phyloP scores from a whole-genome alignment of 1,140 invertebrate species.

The Cydia strobilella region DNA sequence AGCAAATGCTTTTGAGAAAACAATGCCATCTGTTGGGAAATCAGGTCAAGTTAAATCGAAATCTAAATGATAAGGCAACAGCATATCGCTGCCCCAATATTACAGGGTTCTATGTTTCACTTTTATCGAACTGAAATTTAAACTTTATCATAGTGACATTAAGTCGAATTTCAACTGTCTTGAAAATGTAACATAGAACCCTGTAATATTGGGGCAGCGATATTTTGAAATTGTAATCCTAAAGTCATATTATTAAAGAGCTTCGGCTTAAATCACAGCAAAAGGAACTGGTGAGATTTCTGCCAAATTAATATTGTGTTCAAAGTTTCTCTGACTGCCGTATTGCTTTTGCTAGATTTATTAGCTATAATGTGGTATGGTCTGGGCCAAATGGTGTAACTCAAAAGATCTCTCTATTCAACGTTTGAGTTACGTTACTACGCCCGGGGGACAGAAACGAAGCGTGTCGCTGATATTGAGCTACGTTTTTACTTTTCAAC shows the following conservation, averaged over 20 bases:
- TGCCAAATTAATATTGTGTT: too few species aligned
- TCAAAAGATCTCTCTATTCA: conserved; percentile 8
- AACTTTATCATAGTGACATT: too few species aligned
- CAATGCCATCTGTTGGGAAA: background rate
- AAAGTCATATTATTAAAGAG: too few species aligned
- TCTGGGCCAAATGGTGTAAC: background rate
- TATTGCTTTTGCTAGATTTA: background rate
- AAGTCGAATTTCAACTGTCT: too few species aligned
- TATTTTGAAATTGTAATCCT: background rate
- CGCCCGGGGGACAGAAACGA: background rate
- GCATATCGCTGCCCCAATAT: too few species aligned
- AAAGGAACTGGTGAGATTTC: too few species aligned
- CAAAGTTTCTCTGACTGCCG: background rate
- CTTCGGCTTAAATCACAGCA: too few species aligned
- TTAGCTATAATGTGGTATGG: background rate
- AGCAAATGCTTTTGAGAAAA: background rate
- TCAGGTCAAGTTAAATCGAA: background rate
- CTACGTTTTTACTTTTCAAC: background rate
- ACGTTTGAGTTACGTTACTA: conserved; percentile 3
- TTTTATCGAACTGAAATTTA: too few species aligned
- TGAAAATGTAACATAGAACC: too few species aligned
- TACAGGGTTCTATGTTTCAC: too few species aligned
- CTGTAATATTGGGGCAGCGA: too few species aligned
- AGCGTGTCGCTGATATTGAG: background rate
- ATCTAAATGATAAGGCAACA: background rate